Base-by-base conservation (phyloP, 2,888 invertebrate genomes). In the Diachrysia chrysitis region DNA sequence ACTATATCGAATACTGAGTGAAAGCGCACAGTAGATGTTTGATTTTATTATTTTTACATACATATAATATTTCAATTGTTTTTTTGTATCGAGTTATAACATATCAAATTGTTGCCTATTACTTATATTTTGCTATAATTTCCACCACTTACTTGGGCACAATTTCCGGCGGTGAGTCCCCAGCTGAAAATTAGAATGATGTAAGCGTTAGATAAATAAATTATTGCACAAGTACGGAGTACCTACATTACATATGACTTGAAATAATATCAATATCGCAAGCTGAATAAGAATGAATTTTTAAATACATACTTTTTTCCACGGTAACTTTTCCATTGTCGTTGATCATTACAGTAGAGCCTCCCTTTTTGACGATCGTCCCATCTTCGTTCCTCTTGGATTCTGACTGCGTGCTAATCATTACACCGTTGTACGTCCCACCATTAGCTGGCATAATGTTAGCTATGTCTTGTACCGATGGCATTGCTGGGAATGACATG, bases 361-460 rank as follows among this genome's bases (percentile, higher is more conserved):
- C 74, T 6, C 42, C 46, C 1, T 58, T 48, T 21, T 63, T 63
- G 7, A 42, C 17, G 5, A 72, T 0, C 0, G 68, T 56, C 5
- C 81, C 81, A 54, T 81, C 61, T 0, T 59, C 54, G 0, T 66
- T 59, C 23, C 0, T 57, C 57, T 64, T 61, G 0, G 16, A 1
- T 16, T 48, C 25, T 0, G 56, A 17, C 3, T 71, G 60, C 9
- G 89, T 81, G 3, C 59, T 75, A 2, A 88, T 78, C 0, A 78
- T 37, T 0, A 89, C 71, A 0, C 87, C 89, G 3, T 70, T 83
- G 65, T 71, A 88, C 2, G 79, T 64, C n/a, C 81, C 78, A 4
- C 87, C 87, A 0, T 81, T 81, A 0, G 69, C 60, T 2, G 86
- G 81, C 3, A 69, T 76, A 2, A 66, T 61, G 7, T 81, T 83